Conservation (phyloP, 92 coral and sea anemone species). For the Micromussa lordhowensis region DNA sequence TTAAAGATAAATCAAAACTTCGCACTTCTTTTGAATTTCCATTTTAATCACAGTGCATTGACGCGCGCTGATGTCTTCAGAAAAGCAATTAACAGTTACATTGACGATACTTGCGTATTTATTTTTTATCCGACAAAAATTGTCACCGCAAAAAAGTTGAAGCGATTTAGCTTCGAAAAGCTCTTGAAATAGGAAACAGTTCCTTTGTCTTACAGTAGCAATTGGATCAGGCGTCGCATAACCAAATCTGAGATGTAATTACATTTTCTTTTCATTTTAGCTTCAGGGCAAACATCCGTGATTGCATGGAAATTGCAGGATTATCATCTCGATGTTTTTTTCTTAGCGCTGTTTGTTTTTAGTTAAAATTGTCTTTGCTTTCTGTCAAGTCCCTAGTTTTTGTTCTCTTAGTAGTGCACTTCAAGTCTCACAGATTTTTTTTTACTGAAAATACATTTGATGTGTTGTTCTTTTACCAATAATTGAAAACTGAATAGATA, state of each 20-base stretch:
- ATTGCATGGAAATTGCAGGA: not conserved
- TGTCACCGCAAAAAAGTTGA: constrained; percentile 17
- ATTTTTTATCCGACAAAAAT: not conserved
- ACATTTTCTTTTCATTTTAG: not conserved
- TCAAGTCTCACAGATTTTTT: not conserved
- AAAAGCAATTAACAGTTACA: constrained; percentile 11
- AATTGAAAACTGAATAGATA: not conserved
- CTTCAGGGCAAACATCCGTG: constrained; percentile 12
- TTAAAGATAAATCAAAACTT: not conserved
- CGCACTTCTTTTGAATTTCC: not conserved
- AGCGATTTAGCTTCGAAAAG: not conserved
- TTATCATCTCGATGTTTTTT: not conserved
- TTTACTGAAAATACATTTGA: not conserved
- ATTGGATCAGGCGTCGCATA: not conserved
- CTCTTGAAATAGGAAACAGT: constrained; percentile 15
- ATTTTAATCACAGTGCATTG: not conserved
- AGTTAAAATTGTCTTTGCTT: not conserved
- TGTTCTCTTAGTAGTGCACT: not conserved
- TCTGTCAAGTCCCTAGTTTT: too few species aligned
- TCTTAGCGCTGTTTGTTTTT: not conserved
- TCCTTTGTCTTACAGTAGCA: not conserved
- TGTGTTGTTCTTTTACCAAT: not conserved
- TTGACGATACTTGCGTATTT: constrained; percentile 1
- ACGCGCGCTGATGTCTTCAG: not conserved
- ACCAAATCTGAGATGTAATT: not conserved